Evolutionary conservation across 64 coral and sea anemone species (phyloP).

Genomic region (Stylophora pistillata): DNA sequence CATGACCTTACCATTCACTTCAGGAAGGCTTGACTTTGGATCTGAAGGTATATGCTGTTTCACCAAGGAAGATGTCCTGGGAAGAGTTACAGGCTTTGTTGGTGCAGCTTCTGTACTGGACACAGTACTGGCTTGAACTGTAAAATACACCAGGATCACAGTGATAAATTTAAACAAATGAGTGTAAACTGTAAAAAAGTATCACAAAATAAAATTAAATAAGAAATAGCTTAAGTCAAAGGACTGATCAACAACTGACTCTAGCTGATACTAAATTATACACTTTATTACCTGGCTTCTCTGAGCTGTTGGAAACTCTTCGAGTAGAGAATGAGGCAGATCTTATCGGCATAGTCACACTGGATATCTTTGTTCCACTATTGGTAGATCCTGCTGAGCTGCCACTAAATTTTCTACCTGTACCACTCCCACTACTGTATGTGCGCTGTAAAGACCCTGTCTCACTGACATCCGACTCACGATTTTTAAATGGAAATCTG

Average conservation of each 20-base stretch:
- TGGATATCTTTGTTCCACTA: conserved; percentile 67
- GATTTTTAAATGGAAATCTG: conserved; percentile 28
- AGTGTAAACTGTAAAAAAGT: not conserved
- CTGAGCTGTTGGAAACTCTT: conserved; percentile 39
- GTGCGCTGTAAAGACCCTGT: conserved; percentile 30
- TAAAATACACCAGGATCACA: not conserved
- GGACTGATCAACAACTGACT: too few relatives aligned
- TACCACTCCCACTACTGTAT: conserved; percentile 43
- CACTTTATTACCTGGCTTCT: conserved; percentile 66
- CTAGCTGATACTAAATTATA: not conserved
- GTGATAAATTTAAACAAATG: not conserved
- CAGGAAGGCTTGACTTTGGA: conserved; percentile 29
- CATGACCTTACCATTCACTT: conserved; percentile 25
- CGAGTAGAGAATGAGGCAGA: conserved; percentile 46
- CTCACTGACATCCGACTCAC: conserved; percentile 7
- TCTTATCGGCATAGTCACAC: conserved; percentile 82
- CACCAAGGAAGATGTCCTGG: not conserved
- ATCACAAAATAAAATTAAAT: not conserved
- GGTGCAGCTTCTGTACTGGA: conserved; percentile 4
- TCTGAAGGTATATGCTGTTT: conserved; percentile 5
- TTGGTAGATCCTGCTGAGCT: conserved; percentile 21
- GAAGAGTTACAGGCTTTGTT: conserved; percentile 18
- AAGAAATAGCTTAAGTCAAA: not conserved
- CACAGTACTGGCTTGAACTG: conserved; percentile 3
- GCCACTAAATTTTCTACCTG: conserved; percentile 37